Evolutionary conservation across 2,888 invertebrate genomes (phyloP).

Genomic region (Microctonus aethiopoides): DNA sequence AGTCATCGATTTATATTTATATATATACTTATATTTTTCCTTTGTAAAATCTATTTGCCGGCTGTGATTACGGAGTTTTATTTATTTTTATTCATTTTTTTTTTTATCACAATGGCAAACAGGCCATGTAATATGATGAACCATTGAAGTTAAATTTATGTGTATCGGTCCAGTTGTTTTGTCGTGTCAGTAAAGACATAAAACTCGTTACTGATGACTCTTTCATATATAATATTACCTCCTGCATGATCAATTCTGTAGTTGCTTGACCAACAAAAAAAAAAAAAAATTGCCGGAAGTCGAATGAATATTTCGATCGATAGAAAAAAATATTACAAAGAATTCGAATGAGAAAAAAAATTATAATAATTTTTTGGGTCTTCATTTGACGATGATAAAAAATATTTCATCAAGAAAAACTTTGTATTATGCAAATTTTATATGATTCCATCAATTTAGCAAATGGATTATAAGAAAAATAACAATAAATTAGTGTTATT

Average conservation of each 20-base stretch:
- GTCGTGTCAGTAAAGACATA: constrained; percentile 2
- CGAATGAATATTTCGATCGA: not conserved
- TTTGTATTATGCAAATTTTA: constrained; percentile 11
- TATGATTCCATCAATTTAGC: not conserved
- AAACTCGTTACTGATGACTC: constrained; percentile 14
- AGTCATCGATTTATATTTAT: constrained; percentile 8
- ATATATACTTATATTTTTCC: not conserved
- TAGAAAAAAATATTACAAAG: not conserved
- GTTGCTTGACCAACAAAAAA: not conserved
- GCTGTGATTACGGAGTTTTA: not conserved
- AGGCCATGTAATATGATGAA: constrained; percentile 7
- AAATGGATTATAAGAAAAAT: constrained; percentile 6
- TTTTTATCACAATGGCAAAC: constrained; percentile 7
- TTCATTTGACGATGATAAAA: constrained; percentile 10
- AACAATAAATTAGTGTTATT: not conserved
- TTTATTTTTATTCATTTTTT: not conserved
- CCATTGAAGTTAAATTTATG: constrained; percentile 12
- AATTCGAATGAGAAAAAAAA: not conserved
- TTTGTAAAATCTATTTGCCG: not conserved
- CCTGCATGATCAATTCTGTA: not conserved
- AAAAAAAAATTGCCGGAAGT: not conserved
- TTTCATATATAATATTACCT: not conserved
- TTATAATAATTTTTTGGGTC: not conserved
- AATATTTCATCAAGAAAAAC: not conserved
- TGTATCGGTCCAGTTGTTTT: not conserved